These are phyloP conservation scores for Drosophila borborema DNA, from an alignment of 2,888 invertebrate species.

Conservation along the genomic window DNA sequence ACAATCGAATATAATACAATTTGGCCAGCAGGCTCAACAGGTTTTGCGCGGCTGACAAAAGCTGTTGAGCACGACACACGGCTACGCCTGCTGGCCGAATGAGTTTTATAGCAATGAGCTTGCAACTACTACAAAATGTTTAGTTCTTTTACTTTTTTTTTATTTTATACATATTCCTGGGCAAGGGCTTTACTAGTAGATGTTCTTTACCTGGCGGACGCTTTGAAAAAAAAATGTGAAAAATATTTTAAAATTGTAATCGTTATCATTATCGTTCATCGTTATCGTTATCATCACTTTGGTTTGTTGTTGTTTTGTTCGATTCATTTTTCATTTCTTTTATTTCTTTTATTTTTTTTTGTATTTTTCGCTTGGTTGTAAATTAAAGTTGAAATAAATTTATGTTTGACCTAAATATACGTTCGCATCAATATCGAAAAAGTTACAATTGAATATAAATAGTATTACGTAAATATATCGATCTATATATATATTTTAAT, in stretches of 20 bases:
- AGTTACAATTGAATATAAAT: conserved; percentile 59
- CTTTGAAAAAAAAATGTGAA: conserved; percentile 34
- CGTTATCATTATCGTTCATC: conserved; percentile 36
- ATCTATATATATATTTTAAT: conserved; percentile 47
- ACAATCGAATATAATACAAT: conserved; percentile 37
- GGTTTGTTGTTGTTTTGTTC: conserved; percentile 73
- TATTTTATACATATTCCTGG: conserved; percentile 39
- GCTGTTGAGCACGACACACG: conserved; percentile 27
- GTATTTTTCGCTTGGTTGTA: conserved; percentile 34
- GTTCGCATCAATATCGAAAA: conserved; percentile 70
- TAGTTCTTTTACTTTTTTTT: background rate
- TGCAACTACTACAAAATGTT: conserved; percentile 48
- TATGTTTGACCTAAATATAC: conserved; percentile 74
- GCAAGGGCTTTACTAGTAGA: conserved; percentile 18
- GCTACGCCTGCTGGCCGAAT: conserved; percentile 23
- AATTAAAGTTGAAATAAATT: conserved; percentile 64
- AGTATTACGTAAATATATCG: conserved; percentile 47
- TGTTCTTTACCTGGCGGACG: conserved; percentile 48
- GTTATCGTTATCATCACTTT: conserved; percentile 48
- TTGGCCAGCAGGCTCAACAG: conserved; percentile 42
- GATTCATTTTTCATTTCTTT: conserved; percentile 7
- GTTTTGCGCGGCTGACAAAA: conserved; percentile 39
- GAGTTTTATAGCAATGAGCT: conserved; percentile 59
- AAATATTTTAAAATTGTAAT: conserved; percentile 32
- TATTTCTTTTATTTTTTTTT: conserved; percentile 5